Conservation (phyloP, 2,888 invertebrate species). For the Leptogaster cylindrica region DNA sequence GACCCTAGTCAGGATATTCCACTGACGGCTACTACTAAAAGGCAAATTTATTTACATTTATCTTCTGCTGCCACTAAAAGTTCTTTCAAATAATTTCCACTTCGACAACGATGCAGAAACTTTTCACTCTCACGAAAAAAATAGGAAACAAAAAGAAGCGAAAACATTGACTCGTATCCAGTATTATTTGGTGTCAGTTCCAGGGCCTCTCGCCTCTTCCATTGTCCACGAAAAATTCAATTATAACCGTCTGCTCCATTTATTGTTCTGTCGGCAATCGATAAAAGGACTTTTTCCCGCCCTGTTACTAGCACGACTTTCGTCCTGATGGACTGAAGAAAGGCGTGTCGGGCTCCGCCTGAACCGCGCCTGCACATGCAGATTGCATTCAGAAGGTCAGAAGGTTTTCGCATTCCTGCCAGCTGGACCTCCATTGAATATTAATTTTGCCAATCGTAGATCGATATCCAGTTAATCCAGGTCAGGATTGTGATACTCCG, state of each 20-base stretch:
- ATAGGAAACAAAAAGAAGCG: neutral
- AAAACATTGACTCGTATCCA: neutral
- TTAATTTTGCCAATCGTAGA: slow-evolving; percentile 1
- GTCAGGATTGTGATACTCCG: neutral
- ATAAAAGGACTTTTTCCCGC: no score
- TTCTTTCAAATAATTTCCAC: no score
- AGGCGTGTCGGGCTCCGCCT: no score
- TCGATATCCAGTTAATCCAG: neutral
- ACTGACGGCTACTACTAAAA: no score
- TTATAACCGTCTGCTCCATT: neutral
- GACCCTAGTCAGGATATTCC: neutral
- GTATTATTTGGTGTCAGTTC: no score
- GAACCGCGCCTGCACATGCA: no score
- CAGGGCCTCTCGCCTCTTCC: neutral
- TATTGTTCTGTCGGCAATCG: neutral
- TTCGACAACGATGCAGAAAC: no score
- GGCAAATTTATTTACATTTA: no score
- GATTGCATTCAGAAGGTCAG: neutral
- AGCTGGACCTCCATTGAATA: neutral
- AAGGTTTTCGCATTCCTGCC: neutral
- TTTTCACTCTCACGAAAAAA: no score
- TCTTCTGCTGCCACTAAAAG: no score
- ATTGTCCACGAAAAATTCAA: neutral
- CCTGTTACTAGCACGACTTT: no score
- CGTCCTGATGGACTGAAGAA: no score